phyloP scores from a whole-genome alignment of 2,797 vertebrate genomes.

The Cryptoblepharus egeriae region DNA sequence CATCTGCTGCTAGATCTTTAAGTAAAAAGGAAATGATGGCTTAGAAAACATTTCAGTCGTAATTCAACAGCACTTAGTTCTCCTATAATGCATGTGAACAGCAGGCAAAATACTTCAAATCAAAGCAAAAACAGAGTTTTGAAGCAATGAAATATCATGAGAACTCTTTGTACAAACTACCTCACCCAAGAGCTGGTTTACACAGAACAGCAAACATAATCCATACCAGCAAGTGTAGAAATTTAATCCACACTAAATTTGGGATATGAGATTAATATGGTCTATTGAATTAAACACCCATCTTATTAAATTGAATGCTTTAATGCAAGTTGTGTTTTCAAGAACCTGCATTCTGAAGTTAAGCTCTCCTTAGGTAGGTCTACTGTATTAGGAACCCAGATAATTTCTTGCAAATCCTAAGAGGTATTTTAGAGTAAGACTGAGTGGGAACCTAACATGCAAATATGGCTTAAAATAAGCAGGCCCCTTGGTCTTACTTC shows the following conservation, averaged over 20 bases:
- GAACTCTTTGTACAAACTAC: not conserved
- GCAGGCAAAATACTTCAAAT: not conserved
- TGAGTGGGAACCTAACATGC: no score
- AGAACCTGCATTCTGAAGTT: not conserved
- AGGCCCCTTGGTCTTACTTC: not conserved
- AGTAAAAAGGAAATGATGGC: not conserved
- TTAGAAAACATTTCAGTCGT: not conserved
- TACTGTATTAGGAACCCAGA: not conserved
- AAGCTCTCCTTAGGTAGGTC: not conserved
- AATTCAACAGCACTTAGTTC: not conserved
- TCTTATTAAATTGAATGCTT: conserved; percentile 1
- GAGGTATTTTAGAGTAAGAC: not conserved
- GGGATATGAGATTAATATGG: not conserved
- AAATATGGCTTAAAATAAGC: not conserved
- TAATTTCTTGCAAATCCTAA: not conserved
- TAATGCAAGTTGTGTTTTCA: not conserved
- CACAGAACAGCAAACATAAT: not conserved
- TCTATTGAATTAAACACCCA: not conserved
- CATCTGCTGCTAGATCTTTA: not conserved
- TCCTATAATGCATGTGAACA: not conserved
- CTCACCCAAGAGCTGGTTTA: not conserved
- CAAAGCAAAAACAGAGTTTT: not conserved
- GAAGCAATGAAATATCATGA: not conserved
- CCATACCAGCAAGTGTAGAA: not conserved
- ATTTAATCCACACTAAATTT: not conserved